Conservation (phyloP, 2,113 vertebrate species). For the Tretioscincus oriximinensis region DNA sequence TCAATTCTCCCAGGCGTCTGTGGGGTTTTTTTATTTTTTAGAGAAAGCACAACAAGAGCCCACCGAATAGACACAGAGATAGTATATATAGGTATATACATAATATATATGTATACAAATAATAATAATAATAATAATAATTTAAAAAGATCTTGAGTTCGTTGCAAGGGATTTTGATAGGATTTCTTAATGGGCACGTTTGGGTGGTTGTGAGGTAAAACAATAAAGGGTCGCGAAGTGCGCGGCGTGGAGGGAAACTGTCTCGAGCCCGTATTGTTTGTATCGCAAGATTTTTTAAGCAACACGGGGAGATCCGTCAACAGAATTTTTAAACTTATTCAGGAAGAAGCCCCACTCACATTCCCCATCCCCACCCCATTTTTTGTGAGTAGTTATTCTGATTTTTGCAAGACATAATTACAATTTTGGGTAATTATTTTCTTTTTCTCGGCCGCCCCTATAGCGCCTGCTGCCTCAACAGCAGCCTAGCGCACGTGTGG, state of each 20-base stretch:
- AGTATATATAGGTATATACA: neutral
- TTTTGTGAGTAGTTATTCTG: conserved; percentile 45
- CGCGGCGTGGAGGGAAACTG: conserved; percentile 34
- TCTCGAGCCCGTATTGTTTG: conserved; percentile 59
- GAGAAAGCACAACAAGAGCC: conserved; percentile 38
- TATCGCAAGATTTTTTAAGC: conserved; percentile 54
- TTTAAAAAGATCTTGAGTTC: neutral
- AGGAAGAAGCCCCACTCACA: neutral
- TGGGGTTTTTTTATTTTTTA: conserved; percentile 47
- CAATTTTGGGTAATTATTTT: conserved; percentile 55
- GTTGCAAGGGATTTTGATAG: conserved; percentile 37
- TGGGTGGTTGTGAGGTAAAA: conserved; percentile 29
- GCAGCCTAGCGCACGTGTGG: conserved; percentile 66
- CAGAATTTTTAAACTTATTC: conserved; percentile 47
- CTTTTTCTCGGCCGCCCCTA: conserved; percentile 64
- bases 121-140: no score
- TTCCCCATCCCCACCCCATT: conserved; percentile 15
- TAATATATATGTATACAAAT: conserved; percentile 2
- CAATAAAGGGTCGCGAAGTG: conserved; percentile 3
- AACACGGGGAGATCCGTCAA: conserved; percentile 31
- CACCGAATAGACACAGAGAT: neutral
- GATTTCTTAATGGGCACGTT: conserved; percentile 46
- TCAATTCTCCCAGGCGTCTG: conserved; percentile 11
- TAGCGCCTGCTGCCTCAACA: conserved; percentile 55
- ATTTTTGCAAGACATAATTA: conserved; percentile 51